Base-by-base conservation (phyloP, 2,113 vertebrate species). In the Polypterus senegalus region DNA sequence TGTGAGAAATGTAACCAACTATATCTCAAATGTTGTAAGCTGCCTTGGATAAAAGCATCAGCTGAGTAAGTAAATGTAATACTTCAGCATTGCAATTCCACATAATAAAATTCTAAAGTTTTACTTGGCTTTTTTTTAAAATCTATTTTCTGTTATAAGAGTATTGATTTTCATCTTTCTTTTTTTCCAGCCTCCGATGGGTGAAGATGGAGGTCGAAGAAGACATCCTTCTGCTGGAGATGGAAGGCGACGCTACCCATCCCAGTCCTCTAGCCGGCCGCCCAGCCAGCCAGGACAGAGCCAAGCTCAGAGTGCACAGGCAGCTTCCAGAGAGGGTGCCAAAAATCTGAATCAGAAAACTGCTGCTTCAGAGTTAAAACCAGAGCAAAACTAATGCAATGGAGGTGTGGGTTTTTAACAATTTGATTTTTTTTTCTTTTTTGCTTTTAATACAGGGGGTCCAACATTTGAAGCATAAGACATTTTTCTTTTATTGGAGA, bases 141-240 rank as follows among this genome's bases (percentile, higher is more conserved):
- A 58, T 9, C 46, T 4, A 9, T 58, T 58, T 43, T 58, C 9
- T 44, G 1, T 3, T 58, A 9, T 58, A 5, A 58, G 6, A 3
- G 44, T 54, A 49, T 10, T 47, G 1, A 47, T 5, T 53, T 57
- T 60, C 78, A 59, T 62, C 43, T 46, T 49, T 65, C n/a, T n/a
- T 76, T 8, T 61, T 0, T 84, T 86, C 1, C 81, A 98, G 96
- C 96, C 96, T 6, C 96, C 93, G 7, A 94, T 97, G 81, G 92
- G 83, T 46, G 87, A 97, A 77, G 96, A 98, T 63, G 88, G 93
- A 65, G 83, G 85, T 61, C 90, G 91, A 70, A 90, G 91, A 67
- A 86, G 93, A 70, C 92, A 93, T 72, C 75, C 88, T 0, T 83
- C 86, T 2, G 83, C 81, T 1, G 91, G 88, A 5, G 94, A 97